Evolutionary conservation across 2,113 vertebrate genomes (phyloP), one percentile per base, ranked within the genome.

Genomic region (cat (Felis catus)): DNA sequence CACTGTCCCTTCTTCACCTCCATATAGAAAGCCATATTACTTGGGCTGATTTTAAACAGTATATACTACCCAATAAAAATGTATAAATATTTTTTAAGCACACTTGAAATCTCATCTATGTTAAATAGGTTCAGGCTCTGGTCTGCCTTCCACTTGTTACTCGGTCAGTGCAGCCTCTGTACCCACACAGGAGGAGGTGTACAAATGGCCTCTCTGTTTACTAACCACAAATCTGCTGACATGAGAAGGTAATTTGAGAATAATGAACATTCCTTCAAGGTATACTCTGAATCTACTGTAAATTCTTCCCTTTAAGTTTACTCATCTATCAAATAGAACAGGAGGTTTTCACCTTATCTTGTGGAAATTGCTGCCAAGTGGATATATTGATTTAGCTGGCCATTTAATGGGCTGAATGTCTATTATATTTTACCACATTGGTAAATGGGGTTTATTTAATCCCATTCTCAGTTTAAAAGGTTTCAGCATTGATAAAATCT

Each of bases 401-500:
- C 90, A 98, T 98, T 98, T 98, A 98, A 98, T 94, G 94, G 51
- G 92, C 98, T 98, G 94, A 98, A 84, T 99, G 94, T 98, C 98
- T 97, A 98, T 98, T 98, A 98, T 98, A 98, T 98, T 99, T 99
- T 98, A 98, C 96, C 98, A 98, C 96, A 92, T 55, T 98, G 95
- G 98, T 98, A 96, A 99, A 97, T 94, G 97, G 96, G 96, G 97
- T 98, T 99, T 98, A 98, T 98, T 99, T 98, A 98, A 98, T 98
- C 98, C 92, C 96, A 98, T 98, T 98, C 95, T 97, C 96, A 8
- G 14, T 98, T 98, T 98, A 97, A 98, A 99, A 98, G 96, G 61
- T 98, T 98, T 98, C 97, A 97, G 53, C 98, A 97, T 98, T 99
- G 98, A 98, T 98, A 99, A 98, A 98, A 99, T 98, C 98, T 97